Percentiles rank a stretch among this genome's conserved stretches.
Evolutionary conservation across 1,140 invertebrate species (phyloP).

Genomic region (Drosophila arizonae): DNA sequence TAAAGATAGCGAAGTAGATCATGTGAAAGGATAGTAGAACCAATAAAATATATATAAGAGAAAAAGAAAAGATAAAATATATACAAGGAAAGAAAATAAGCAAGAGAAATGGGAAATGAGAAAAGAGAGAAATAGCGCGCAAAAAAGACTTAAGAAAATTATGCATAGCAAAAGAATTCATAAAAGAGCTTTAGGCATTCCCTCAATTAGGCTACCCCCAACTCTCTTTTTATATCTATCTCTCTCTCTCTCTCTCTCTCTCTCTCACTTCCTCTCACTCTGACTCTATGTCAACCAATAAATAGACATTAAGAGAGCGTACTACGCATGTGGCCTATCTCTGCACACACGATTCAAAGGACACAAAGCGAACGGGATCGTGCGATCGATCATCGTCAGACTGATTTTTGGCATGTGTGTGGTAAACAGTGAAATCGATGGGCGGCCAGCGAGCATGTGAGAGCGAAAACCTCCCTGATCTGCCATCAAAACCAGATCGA

Average conservation of each 20-base stretch:
- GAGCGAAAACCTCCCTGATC: background rate
- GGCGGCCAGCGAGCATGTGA: background rate
- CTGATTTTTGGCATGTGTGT: constrained; percentile 51
- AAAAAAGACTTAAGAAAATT: no score
- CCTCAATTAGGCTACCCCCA: no score
- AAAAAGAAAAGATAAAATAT: no score
- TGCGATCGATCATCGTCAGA: constrained; percentile 50
- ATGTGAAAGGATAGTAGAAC: no score
- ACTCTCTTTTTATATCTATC: background rate
- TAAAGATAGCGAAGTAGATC: no score
- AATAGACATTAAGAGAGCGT: background rate
- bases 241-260: background rate
- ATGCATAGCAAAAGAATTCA: no score
- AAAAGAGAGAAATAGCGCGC: no score
- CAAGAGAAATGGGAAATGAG: no score
- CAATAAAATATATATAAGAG: no score
- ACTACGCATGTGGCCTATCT: constrained; percentile 27
- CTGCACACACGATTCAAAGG: constrained; percentile 10
- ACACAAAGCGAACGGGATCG: constrained; percentile 14
- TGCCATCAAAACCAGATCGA: constrained; percentile 34
- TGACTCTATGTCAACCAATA: background rate
- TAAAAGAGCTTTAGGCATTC: no score
- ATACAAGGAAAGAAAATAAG: no score
- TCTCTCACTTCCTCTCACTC: background rate
- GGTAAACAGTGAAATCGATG: constrained; percentile 29